phyloP scores from a whole-genome alignment of 2,888 invertebrate genomes.

The Beris morrisii region DNA sequence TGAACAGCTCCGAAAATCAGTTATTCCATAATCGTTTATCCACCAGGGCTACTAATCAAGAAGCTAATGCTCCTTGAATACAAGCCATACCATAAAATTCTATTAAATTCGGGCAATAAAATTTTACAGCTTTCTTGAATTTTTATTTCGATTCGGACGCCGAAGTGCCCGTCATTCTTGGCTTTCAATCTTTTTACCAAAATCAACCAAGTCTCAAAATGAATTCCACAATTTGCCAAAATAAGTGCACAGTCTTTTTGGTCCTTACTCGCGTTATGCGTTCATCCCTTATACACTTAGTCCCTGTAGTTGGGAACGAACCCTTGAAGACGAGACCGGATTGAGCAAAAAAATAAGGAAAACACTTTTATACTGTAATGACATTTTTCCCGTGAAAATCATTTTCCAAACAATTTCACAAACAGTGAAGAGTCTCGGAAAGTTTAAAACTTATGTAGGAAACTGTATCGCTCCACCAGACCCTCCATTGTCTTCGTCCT shows the following conservation, averaged over 20 bases:
- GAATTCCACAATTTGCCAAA: too few relatives aligned
- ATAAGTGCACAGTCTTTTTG: too few relatives aligned
- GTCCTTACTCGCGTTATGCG: background rate
- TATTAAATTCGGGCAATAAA: constrained; percentile 9
- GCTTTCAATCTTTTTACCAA: too few relatives aligned
- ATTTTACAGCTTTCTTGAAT: constrained; percentile 11
- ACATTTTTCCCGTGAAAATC: constrained; percentile 14
- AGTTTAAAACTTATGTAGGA: background rate
- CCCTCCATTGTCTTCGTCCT: constrained; percentile 6
- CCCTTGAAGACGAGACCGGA: background rate
- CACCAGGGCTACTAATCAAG: constrained; percentile 10
- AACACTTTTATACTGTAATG: constrained; percentile 2
- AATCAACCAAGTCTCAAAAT: too few relatives aligned
- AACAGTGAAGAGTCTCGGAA: background rate
- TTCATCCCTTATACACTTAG: background rate
- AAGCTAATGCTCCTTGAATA: constrained; percentile 7
- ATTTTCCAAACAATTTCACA: constrained; percentile 25
- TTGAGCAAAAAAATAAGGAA: background rate
- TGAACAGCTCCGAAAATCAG: constrained; percentile 1
- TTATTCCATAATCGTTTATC: constrained; percentile 12
- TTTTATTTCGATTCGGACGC: too few relatives aligned
- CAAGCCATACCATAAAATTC: constrained; percentile 10
- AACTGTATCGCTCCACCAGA: background rate
- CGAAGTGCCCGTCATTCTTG: too few relatives aligned
- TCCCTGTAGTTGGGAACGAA: background rate